Evolutionary conservation across 2,888 invertebrate species (phyloP), one percentile per base, ranked within the genome.

Genomic region (Chrysomela aeneicollis): DNA sequence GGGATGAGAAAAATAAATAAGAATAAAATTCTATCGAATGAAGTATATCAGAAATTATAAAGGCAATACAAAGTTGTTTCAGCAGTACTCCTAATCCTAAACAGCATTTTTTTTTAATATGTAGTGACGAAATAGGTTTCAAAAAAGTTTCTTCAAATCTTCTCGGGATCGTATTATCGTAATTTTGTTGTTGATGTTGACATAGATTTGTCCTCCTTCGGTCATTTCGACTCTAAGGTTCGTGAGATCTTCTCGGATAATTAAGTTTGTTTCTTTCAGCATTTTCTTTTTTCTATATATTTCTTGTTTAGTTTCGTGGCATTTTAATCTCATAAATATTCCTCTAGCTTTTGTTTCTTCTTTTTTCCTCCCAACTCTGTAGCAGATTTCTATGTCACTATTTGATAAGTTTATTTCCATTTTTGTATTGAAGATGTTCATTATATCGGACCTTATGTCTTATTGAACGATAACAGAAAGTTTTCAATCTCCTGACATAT

Each of bases 251-350:
- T 51, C 51, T 0, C 51, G 51, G 12, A 51, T 51, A 19, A 51
- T 22, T 22, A 51, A 6, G 6, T 18, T 10, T 30, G 52, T 52
- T 26, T 15, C 26, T 15, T 30, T 30, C 10, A 52, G 52, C 52
- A 52, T 52, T 52, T 18, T 52, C 52, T 52, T 52, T 15, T 52
- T 30, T 18, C 17, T 52, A 30, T 52, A 18, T 30, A 22, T 52
- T 52, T 52, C 15, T 52, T 52, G 49, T 52, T 52, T 52, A 5
- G 18, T 52, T 52, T 52, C 52, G 18, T 52, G 30, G 17, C 18
- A 1, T 9, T 52, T 52, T 30, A 30, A 1, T 42, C 42, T 15
- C 8, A 42, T 15, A 42, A 42, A 42, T 42, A 42, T 42, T 42
- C 42, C 42, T 42, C 42, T 42, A 4, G 15, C 42, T 15, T 42